phyloP scores from a whole-genome alignment of 2,888 invertebrate genomes.

The Agonopterix arenella region DNA sequence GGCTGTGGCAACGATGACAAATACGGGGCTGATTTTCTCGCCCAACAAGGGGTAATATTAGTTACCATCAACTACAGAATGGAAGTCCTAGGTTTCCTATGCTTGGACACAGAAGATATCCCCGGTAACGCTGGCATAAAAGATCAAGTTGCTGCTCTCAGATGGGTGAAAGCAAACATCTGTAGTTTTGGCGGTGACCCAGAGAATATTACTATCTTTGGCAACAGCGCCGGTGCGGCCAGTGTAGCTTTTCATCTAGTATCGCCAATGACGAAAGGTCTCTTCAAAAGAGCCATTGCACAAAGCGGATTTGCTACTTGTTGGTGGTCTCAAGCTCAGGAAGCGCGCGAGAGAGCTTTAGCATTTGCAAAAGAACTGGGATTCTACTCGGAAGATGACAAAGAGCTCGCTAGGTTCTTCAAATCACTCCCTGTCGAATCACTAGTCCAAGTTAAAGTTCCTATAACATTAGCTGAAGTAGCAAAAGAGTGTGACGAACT shows the following conservation, averaged over 20 bases:
- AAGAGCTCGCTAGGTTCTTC: conserved; percentile 29
- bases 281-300: conserved; percentile 69
- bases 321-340: conserved; percentile 66
- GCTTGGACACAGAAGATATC: conserved; percentile 30
- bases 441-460: conserved; percentile 12
- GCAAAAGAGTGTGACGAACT: conserved; percentile 8
- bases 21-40: conserved; percentile 32
- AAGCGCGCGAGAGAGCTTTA: conserved; percentile 61
- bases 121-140: conserved; percentile 42
- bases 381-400: conserved; percentile 24
- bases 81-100: conserved; percentile 33
- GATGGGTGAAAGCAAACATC: conserved; percentile 40
- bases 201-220: conserved; percentile 38
- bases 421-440: conserved; percentile 22
- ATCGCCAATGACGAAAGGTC: conserved; percentile 45
- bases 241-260: conserved; percentile 33
- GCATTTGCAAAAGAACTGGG: conserved; percentile 33
- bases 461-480: conserved; percentile 21
- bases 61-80: conserved; percentile 38
- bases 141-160: conserved; percentile 37
- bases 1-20: conserved; percentile 31
- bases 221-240: conserved; percentile 42
- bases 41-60: conserved; percentile 27
- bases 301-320: conserved; percentile 81
- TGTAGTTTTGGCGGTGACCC: conserved; percentile 37